Evolutionary conservation across 2,888 invertebrate genomes (phyloP).

Genomic region (Hoplodrina blanda): DNA sequence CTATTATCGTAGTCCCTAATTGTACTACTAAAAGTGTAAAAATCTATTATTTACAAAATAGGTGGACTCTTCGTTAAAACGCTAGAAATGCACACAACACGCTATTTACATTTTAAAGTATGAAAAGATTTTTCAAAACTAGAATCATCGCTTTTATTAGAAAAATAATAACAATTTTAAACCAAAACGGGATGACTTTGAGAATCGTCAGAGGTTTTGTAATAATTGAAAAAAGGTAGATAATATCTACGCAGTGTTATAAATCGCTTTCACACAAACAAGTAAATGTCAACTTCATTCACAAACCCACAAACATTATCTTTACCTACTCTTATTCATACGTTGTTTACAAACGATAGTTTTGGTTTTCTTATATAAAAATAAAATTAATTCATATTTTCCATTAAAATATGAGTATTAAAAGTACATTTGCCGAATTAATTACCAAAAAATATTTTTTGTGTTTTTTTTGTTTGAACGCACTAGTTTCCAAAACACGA

Average conservation of each 20-base stretch:
- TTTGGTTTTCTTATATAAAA: conserved; percentile 82
- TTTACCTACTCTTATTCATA: conserved; percentile 50
- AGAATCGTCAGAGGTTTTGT: conserved; percentile 6
- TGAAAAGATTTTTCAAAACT: conserved; percentile 38
- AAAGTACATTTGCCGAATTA: conserved; percentile 48
- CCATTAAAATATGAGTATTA: conserved; percentile 54
- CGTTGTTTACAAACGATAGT: conserved; percentile 64
- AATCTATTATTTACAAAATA: conserved; percentile 90
- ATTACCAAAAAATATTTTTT: conserved; percentile 1
- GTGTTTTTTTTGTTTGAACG: too few relatives aligned
- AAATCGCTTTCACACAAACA: conserved; percentile 36
- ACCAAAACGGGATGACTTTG: conserved; percentile 8
- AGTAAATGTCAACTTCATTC: conserved; percentile 35
- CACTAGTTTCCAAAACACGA: too few relatives aligned
- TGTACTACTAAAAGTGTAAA: conserved; percentile 85
- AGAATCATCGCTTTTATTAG: conserved; percentile 23
- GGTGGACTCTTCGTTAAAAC: conserved; percentile 90
- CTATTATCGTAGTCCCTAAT: conserved; percentile 71
- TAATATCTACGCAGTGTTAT: neutral
- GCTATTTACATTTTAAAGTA: conserved; percentile 72
- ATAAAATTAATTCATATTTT: conserved; percentile 73
- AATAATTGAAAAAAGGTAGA: neutral
- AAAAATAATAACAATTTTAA: conserved; percentile 45
- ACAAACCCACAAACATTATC: conserved; percentile 40
- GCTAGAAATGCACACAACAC: conserved; percentile 85